Evolutionary conservation across 2,888 invertebrate genomes (phyloP).

Genomic region (Tetropium fuscum): DNA sequence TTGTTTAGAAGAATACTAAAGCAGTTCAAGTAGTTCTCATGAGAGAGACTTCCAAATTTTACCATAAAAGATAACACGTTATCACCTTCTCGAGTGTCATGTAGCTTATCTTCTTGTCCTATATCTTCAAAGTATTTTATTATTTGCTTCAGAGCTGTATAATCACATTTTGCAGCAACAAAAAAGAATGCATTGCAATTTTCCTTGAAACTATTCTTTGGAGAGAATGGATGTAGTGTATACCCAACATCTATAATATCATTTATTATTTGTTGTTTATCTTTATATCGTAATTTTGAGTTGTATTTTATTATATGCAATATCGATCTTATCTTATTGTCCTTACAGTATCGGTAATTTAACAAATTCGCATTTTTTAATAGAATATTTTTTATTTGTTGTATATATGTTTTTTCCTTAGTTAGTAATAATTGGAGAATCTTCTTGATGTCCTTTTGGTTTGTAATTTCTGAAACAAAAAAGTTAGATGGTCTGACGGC

Average conservation of each 20-base stretch:
- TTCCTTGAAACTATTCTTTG: neutral
- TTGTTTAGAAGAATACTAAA: neutral
- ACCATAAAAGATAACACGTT: slow-evolving; percentile 18
- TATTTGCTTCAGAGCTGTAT: neutral
- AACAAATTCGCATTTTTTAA: neutral
- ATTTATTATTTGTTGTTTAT: slow-evolving; percentile 15
- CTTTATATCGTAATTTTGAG: neutral
- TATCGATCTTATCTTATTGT: slow-evolving; percentile 14
- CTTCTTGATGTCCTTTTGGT: neutral
- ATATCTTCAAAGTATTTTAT: neutral
- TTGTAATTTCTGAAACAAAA: neutral
- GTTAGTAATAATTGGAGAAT: neutral
- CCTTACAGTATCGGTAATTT: slow-evolving; percentile 9
- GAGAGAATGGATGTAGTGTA: neutral
- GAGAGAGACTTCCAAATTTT: slow-evolving; percentile 11
- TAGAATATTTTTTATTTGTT: neutral
- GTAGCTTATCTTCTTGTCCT: neutral
- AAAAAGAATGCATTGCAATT: slow-evolving; percentile 4
- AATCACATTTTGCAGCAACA: slow-evolving; percentile 15
- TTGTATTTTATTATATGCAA: slow-evolving; percentile 17
- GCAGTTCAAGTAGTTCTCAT: neutral
- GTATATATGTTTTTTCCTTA: neutral
- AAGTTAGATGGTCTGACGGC: neutral
- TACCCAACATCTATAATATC: slow-evolving; percentile 13
- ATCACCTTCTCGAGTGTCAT: slow-evolving; percentile 18